These are phyloP conservation scores for Drosophila colorata DNA, from an alignment of 2,888 invertebrate genomes.

Conservation along the genomic window DNA sequence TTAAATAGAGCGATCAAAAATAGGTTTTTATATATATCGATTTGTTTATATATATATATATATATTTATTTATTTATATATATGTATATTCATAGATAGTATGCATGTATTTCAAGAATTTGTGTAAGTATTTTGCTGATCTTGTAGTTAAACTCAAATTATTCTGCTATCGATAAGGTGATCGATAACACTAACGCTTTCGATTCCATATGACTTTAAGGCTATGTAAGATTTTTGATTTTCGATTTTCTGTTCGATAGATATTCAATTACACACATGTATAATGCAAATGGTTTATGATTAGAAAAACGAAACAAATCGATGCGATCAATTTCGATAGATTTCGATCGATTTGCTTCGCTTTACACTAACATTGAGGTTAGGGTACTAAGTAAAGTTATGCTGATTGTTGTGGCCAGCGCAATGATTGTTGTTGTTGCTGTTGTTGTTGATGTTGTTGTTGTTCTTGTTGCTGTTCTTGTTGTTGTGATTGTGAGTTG, in stretches of 20 bases:
- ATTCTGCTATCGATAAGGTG: conserved; percentile 25
- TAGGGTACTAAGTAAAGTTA: conserved; percentile 83
- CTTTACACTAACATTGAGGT: conserved; percentile 83
- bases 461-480: conserved; percentile 73
- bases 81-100: conserved; percentile 40
- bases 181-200: conserved; percentile 22
- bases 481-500: conserved; percentile 78
- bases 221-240: conserved; percentile 19
- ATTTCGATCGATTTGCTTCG: conserved; percentile 19
- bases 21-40: conserved; percentile 20
- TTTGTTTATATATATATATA: conserved; percentile 29
- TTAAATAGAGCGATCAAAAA: conserved; percentile 58
- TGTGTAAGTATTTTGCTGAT: conserved; percentile 37
- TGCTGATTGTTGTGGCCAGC: conserved; percentile 83
- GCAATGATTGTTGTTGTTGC: conserved; percentile 81
- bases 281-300: conserved; percentile 36
- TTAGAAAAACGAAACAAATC: conserved; percentile 11
- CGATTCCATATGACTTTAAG: conserved; percentile 28
- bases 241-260: conserved; percentile 10
- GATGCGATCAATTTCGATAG: conserved; percentile 14
- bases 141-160: conserved; percentile 16
- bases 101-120: conserved; percentile 48
- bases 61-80: too few relatives aligned
- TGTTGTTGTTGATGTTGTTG: conserved; percentile 72
- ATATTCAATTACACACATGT: conserved; percentile 23